Evolutionary conservation across 2,113 vertebrate species (phyloP), one percentile per base, ranked within the genome.

Genomic region (Cariama cristata): DNA sequence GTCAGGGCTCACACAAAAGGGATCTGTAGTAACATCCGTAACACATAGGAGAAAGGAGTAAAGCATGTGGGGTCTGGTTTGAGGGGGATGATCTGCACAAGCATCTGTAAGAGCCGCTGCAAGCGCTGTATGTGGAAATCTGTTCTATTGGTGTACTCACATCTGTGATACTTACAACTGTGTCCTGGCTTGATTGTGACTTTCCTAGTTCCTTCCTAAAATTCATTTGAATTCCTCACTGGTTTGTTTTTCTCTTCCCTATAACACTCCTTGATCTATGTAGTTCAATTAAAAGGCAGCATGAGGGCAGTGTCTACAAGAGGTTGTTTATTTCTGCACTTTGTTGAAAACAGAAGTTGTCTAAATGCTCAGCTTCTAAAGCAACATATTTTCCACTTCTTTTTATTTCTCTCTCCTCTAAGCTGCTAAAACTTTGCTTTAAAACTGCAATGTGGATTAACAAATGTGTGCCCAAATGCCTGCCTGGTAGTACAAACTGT

Each of bases 211-310:
- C 69, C 56, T 68, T 47, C 67, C 68, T 55, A 74, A 50, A 86
- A 17, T 40, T 79, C 55, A 50, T 89, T 94, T 68, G 52, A 90
- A 86, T 95, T 90, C 77, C 88, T 82, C 50, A 1, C 74, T 17
- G 44, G 20, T 69, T 60, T 85, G 79, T 84, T 96, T 94, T 72
- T 53, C 58, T 50, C 84, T 66, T 68, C 53, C 92, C 89, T 7
- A 6, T 73, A 74, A 84, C 86, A 50, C 64, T 93, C 53, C 80
- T 66, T 90, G 93, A 97, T 93, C 89, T 95, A 85, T 97, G 97
- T 83, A 97, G 94, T 97, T 96, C 97, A 97, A 96, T 96, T 96
- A 96, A 91, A 90, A 97, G 93, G 90, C 97, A 96, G 97, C 96
- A 97, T 42, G 97, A 97, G 97, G 97, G 96, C 97, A 97, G 95